Conservation (phyloP, 1,140 invertebrate genomes). For the Drosophila tropicalis region DNA sequence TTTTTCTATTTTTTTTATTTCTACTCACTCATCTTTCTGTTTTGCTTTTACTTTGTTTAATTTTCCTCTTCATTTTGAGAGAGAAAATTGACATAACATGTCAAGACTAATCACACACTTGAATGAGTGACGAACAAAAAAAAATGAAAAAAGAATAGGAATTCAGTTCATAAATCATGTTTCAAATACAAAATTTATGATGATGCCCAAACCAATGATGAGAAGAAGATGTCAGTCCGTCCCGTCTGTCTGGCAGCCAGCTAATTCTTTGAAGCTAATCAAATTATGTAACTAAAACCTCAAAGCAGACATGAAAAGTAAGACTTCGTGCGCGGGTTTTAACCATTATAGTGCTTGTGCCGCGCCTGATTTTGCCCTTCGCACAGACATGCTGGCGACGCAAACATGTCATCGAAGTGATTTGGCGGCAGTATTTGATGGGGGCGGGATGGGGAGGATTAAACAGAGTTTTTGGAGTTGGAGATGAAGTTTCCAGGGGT, state of each 20-base stretch:
- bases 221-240: slow-evolving; percentile 3
- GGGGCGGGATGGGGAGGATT: slow-evolving; percentile 17
- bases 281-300: slow-evolving; percentile 73
- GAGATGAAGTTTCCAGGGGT: slow-evolving; percentile 16
- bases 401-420: slow-evolving; percentile 75
- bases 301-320: slow-evolving; percentile 37
- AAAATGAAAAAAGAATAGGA: slow-evolving; percentile 30
- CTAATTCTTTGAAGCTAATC: slow-evolving; percentile 60
- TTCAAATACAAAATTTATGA: slow-evolving; percentile 71
- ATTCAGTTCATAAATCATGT: slow-evolving; percentile 74
- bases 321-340: slow-evolving; percentile 33
- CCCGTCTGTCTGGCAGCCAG: slow-evolving; percentile 15
- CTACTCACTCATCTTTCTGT: slow-evolving; percentile 8
- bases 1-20: not conserved
- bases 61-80: slow-evolving; percentile 27
- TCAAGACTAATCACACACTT: slow-evolving; percentile 73
- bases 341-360: slow-evolving; percentile 46
- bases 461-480: not conserved
- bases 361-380: slow-evolving; percentile 34
- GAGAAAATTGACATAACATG: slow-evolving; percentile 77
- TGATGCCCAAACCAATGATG: slow-evolving; percentile 33
- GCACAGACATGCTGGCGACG: slow-evolving; percentile 75
- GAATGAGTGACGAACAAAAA: slow-evolving; percentile 45
- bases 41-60: slow-evolving; percentile 57
- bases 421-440: not conserved